Evolutionary conservation across 2,888 invertebrate species (phyloP).

Genomic region (Ernsta delagoae): DNA sequence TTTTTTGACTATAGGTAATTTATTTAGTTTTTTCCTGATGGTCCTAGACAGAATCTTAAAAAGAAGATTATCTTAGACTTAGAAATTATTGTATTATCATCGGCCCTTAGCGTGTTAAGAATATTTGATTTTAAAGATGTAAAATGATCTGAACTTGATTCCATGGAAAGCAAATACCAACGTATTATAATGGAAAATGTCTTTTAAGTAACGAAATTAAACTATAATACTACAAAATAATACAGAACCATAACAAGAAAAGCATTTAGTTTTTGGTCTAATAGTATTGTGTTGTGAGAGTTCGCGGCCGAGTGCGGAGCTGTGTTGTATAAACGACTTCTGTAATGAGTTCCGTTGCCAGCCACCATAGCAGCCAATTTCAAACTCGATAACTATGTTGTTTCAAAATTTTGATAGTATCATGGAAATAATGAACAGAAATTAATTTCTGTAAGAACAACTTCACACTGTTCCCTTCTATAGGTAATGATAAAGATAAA

Average conservation of each 20-base stretch:
- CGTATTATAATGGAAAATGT: too few species aligned
- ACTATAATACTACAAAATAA: not conserved
- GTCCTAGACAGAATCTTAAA: too few species aligned
- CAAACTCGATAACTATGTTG: slow-evolving; percentile 46
- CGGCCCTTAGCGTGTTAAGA: too few species aligned
- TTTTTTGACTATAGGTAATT: too few species aligned
- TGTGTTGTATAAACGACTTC: slow-evolving; percentile 66
- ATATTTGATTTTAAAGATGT: too few species aligned
- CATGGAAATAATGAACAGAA: slow-evolving; percentile 41
- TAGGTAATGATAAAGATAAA: too few species aligned
- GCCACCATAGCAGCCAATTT: slow-evolving; percentile 58
- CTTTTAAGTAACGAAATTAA: too few species aligned
- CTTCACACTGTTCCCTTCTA: too few species aligned
- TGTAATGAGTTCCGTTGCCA: slow-evolving; percentile 66
- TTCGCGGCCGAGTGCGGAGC: slow-evolving; percentile 58
- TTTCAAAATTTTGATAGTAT: slow-evolving; percentile 49
- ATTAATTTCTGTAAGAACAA: not conserved
- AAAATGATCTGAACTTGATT: too few species aligned
- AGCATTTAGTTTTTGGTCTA: slow-evolving; percentile 32
- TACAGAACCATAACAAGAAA: slow-evolving; percentile 40
- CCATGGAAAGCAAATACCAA: too few species aligned
- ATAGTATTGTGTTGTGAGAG: slow-evolving; percentile 24
- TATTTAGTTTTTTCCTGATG: not conserved
- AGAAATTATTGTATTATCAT: too few species aligned
- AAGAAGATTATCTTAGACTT: too few species aligned